Conservation (phyloP, 2,797 vertebrate species). For the Pelodytes ibericus region DNA sequence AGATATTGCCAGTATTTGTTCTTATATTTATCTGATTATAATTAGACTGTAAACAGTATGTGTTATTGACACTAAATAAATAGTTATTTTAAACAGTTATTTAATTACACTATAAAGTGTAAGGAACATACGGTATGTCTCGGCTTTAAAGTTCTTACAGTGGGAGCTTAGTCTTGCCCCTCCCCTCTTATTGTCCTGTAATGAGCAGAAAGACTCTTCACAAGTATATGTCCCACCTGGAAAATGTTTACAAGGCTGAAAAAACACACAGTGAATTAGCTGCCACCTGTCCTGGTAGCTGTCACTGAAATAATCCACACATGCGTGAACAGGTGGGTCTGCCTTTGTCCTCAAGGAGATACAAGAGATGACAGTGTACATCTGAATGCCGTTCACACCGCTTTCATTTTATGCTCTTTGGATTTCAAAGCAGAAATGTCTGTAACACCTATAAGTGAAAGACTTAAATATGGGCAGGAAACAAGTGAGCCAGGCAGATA, state of each 20-base stretch:
- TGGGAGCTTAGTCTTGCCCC: conserved; percentile 11
- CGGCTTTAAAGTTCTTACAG: neutral
- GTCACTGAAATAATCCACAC: conserved; percentile 38
- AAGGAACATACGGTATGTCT: too few relatives aligned
- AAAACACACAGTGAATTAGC: conserved; percentile 51
- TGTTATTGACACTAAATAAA: too few relatives aligned
- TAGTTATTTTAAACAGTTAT: too few relatives aligned
- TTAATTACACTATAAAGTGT: too few relatives aligned
- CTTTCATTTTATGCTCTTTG: conserved; percentile 18
- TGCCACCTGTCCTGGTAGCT: conserved; percentile 39
- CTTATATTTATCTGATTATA: too few relatives aligned
- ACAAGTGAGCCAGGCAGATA: too few relatives aligned
- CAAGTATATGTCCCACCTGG: conserved; percentile 40
- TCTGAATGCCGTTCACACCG: neutral
- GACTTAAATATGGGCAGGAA: too few relatives aligned
- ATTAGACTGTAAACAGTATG: too few relatives aligned
- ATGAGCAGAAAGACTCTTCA: conserved; percentile 12
- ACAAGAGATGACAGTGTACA: conserved; percentile 13
- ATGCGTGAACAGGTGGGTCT: conserved; percentile 47
- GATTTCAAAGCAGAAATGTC: neutral
- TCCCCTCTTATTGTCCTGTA: conserved; percentile 22
- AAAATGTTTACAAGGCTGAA: conserved; percentile 32
- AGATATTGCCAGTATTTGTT: too few relatives aligned
- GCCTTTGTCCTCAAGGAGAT: conserved; percentile 24
- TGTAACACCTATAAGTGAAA: neutral